Base-by-base conservation (phyloP, 1,140 invertebrate species). In the Rhagoletis zephyria region DNA sequence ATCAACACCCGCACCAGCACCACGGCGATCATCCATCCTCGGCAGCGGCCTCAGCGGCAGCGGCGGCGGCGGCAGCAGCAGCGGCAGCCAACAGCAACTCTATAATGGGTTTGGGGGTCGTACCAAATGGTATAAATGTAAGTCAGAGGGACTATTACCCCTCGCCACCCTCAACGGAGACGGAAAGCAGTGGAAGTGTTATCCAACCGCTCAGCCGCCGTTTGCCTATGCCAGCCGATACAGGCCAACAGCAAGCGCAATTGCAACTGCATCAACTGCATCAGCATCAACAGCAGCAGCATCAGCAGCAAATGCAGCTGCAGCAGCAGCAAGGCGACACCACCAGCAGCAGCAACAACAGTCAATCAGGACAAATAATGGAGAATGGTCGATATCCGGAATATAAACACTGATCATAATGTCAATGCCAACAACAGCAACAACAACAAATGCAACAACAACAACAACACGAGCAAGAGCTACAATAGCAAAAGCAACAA, bases 401-500 rank as follows among this genome's bases (percentile, higher is more conserved):
- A 92, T 93, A 93, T 93, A 94, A 95, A 92, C 94, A 95, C 94
- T 95, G 94, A 95, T 94, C 94, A 89, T 90, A 88, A 87, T 74
- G 67, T 63, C 67, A 88, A 81, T 74, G 70, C 87, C 45, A 51
- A 59, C 74, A 88, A 59, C 42, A 59, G 85, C 64, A 61, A 89
- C 65, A n/a, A n/a, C n/a, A 88, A 87, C 64, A 40, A 63, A 30
- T 30, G 1, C 30, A 30, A 30, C 30, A 30, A 30, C 30, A 30
- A 30, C 30, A 30, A 30, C 81, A 86, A 30, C 67, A n/a, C 16
- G 60, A 88, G 19, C 70, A 16, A 81, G 77, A 88, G 45, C 61
- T n/a, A 30, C 81, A 65, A 59, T 81, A 77, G 10, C 51, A 87
- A 42, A 48, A 60, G 40, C 88, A 70, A 19, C 77, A 42, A 4